A percentile compares a stretch with the other conserved stretches of the same genome.
Conservation (phyloP, 1,140 invertebrate species). For the Neodiprion pinetum region DNA sequence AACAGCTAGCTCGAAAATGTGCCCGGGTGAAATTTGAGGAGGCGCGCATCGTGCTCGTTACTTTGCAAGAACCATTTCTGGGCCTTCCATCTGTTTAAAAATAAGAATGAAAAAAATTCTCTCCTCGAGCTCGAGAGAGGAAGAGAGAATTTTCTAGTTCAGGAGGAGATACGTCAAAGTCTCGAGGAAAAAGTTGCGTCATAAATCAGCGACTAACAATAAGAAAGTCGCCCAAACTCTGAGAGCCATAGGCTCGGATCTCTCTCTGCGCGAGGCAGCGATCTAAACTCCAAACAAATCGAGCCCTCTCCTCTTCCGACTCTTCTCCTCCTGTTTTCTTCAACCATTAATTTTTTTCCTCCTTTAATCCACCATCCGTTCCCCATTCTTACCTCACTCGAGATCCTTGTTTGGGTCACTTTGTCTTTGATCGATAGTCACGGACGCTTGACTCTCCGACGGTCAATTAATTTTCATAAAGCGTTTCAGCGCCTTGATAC, state of each 20-base stretch:
- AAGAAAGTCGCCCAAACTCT: neutral
- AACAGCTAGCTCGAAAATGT: too few species aligned
- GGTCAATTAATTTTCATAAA: neutral
- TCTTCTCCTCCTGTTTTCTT: neutral
- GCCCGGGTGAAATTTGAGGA: too few species aligned
- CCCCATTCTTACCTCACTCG: neutral
- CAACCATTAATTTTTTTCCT: neutral
- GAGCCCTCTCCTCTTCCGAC: neutral
- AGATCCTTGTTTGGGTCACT: neutral
- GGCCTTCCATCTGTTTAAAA: too few species aligned
- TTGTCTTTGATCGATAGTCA: neutral
- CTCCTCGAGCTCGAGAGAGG: too few species aligned
- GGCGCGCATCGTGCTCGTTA: too few species aligned
- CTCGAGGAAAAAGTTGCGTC: neutral
- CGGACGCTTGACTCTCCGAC: neutral
- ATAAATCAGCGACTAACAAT: neutral
- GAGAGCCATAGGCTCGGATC: too few species aligned
- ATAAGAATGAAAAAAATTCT: too few species aligned
- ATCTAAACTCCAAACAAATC: conserved; percentile 2
- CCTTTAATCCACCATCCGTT: neutral
- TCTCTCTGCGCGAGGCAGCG: neutral
- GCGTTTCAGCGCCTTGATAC: too few species aligned
- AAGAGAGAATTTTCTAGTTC: too few species aligned
- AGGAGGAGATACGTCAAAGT: neutral
- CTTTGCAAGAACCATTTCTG: too few species aligned